Evolutionary conservation across 2,797 vertebrate species (phyloP).

Genomic region (Poecilia velifera): DNA sequence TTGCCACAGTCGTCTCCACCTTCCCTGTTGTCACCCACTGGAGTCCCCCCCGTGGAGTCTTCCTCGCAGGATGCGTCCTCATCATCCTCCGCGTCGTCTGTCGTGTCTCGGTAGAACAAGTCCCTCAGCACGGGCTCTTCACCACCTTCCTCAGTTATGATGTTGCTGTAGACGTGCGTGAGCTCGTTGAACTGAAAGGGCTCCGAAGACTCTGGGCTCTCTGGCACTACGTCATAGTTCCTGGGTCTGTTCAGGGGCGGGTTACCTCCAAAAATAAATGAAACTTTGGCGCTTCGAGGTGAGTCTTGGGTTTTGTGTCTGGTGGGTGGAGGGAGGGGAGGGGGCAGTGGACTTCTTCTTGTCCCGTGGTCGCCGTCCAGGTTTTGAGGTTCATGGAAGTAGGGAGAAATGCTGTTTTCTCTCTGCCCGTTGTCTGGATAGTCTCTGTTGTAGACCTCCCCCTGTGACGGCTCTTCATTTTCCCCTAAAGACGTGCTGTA

Average conservation of each 20-base stretch:
- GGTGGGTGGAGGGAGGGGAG: slow-evolving; percentile 84
- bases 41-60: slow-evolving; percentile 88
- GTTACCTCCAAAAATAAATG: slow-evolving; percentile 96
- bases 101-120: slow-evolving; percentile 93
- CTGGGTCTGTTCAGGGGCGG: slow-evolving; percentile 85
- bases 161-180: slow-evolving; percentile 88
- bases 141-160: slow-evolving; percentile 86
- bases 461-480: slow-evolving; percentile 79
- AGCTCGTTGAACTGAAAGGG: slow-evolving; percentile 86
- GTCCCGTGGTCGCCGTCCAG: slow-evolving; percentile 76
- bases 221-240: slow-evolving; percentile 89
- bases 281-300: slow-evolving; percentile 94
- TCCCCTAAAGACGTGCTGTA: slow-evolving; percentile 89
- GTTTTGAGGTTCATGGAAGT: slow-evolving; percentile 82
- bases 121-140: slow-evolving; percentile 94
- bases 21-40: slow-evolving; percentile 67
- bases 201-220: slow-evolving; percentile 88
- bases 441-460: slow-evolving; percentile 83
- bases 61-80: slow-evolving; percentile 97
- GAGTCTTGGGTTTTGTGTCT: slow-evolving; percentile 90
- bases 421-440: slow-evolving; percentile 79
- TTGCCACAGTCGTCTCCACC: slow-evolving; percentile 26
- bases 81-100: slow-evolving; percentile 94
- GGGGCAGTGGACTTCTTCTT: slow-evolving; percentile 79
- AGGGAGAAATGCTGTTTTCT: slow-evolving; percentile 86